Percentiles rank a stretch among this genome's conserved stretches.
Evolutionary conservation across 2,113 vertebrate genomes (phyloP).

Genomic region (Ursus arctos): DNA sequence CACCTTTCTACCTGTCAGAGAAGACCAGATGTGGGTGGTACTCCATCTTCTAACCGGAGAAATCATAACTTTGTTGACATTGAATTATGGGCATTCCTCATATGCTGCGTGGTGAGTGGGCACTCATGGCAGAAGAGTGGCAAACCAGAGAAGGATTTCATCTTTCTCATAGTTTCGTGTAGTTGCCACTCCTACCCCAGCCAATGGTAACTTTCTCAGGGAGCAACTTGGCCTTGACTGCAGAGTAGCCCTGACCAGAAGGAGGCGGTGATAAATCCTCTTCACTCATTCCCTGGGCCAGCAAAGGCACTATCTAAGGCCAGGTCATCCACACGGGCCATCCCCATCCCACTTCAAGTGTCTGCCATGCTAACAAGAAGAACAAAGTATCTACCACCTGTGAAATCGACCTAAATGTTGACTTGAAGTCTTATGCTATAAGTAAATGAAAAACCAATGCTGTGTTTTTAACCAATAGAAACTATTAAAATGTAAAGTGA

Average conservation of each 20-base stretch:
- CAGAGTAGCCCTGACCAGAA: neutral
- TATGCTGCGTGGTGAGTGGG: neutral
- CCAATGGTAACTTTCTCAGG: no score
- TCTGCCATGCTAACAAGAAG: neutral
- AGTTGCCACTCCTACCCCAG: neutral
- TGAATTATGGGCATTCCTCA: neutral
- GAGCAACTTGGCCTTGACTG: neutral
- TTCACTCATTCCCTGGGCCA: neutral
- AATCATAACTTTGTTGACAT: neutral
- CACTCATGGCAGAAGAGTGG: neutral
- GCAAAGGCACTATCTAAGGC: neutral
- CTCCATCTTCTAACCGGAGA: neutral
- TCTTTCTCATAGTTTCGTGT: neutral
- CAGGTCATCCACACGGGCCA: no score
- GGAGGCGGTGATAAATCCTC: rapidly evolving
- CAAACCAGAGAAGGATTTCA: neutral
- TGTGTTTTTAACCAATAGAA: neutral
- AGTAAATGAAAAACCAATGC: neutral
- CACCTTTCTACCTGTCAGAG: neutral
- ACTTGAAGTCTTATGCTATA: neutral
- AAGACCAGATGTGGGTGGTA: neutral
- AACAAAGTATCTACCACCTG: neutral
- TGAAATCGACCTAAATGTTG: neutral
- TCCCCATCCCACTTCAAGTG: neutral
- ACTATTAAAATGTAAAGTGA: neutral